Conservation (phyloP, 2,888 invertebrate genomes). For the Drosophila macrospina region DNA sequence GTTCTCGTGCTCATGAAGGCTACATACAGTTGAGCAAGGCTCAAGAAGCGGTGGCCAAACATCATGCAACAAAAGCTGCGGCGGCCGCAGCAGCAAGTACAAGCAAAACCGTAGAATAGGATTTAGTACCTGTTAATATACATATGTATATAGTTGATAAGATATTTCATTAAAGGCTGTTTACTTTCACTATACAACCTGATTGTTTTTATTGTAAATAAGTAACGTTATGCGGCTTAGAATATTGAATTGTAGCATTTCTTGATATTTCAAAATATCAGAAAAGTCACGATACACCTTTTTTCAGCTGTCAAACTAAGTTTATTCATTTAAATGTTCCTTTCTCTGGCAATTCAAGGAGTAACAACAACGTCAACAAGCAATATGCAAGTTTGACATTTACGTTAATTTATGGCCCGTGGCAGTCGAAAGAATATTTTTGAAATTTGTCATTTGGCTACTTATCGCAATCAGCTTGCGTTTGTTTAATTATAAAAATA, state of each 20-base stretch:
- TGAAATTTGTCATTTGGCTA: constrained; percentile 52
- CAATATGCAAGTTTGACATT: constrained; percentile 32
- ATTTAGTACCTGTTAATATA: not conserved
- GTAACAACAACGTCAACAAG: not conserved
- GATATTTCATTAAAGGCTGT: constrained; percentile 3
- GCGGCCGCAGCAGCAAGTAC: constrained; percentile 59
- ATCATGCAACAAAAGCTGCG: constrained; percentile 72
- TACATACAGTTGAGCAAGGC: constrained; percentile 86
- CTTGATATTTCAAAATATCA: too few species aligned
- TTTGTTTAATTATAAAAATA: constrained; percentile 77
- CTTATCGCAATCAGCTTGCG: constrained; percentile 71
- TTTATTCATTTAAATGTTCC: not conserved
- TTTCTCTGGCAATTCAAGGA: not conserved
- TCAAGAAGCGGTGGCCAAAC: constrained; percentile 86
- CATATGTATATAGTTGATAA: constrained; percentile 19
- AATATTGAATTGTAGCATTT: too few species aligned
- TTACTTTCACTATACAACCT: not conserved
- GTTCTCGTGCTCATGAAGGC: constrained; percentile 86
- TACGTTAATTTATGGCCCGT: constrained; percentile 38
- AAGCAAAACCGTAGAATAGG: constrained; percentile 44
- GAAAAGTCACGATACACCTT: too few species aligned
- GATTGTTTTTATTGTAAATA: not conserved
- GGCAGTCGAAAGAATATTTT: constrained; percentile 22
- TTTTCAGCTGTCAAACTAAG: too few species aligned
- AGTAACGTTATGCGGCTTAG: too few species aligned